phyloP scores from a whole-genome alignment of 2,888 invertebrate species.

The Cataglyphis altisquamis region DNA sequence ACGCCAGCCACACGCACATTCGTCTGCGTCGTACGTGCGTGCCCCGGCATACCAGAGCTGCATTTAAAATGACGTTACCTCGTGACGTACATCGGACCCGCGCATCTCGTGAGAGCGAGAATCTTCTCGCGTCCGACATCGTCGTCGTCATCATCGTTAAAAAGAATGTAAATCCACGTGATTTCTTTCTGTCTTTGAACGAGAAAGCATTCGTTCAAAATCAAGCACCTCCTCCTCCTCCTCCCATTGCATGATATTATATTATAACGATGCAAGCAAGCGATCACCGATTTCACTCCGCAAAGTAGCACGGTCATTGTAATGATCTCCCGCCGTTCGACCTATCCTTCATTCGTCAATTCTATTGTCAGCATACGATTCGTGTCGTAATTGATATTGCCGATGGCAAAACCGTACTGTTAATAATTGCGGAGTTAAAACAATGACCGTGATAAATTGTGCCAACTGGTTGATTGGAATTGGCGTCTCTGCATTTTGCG shows the following conservation, averaged over 20 bases:
- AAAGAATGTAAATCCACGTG: slow-evolving; percentile 28
- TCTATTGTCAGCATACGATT: slow-evolving; percentile 38
- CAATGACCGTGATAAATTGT: slow-evolving; percentile 18
- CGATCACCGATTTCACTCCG: slow-evolving; percentile 36
- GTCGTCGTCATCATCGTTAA: slow-evolving; percentile 11
- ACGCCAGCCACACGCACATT: slow-evolving; percentile 47
- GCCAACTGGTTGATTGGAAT: neutral
- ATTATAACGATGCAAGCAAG: neutral
- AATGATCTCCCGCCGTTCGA: slow-evolving; percentile 22
- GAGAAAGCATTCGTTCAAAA: slow-evolving; percentile 19
- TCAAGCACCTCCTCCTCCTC: slow-evolving; percentile 8
- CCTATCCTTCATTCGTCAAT: slow-evolving; percentile 41
- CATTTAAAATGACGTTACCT: slow-evolving; percentile 57
- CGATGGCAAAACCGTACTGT: slow-evolving; percentile 19
- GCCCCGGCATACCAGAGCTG: slow-evolving; percentile 60
- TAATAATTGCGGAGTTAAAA: slow-evolving; percentile 41
- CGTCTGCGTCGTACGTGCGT: slow-evolving; percentile 63
- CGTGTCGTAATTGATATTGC: slow-evolving; percentile 24
- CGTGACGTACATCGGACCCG: slow-evolving; percentile 24
- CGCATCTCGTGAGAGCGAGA: slow-evolving; percentile 38
- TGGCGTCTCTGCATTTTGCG: neutral
- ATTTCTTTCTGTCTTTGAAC: slow-evolving; percentile 22
- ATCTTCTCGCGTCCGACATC: slow-evolving; percentile 8
- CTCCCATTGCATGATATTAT: neutral
- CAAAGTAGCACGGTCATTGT: slow-evolving; percentile 38